phyloP scores from a whole-genome alignment of 2,888 invertebrate genomes.

The Thyatira batis region DNA sequence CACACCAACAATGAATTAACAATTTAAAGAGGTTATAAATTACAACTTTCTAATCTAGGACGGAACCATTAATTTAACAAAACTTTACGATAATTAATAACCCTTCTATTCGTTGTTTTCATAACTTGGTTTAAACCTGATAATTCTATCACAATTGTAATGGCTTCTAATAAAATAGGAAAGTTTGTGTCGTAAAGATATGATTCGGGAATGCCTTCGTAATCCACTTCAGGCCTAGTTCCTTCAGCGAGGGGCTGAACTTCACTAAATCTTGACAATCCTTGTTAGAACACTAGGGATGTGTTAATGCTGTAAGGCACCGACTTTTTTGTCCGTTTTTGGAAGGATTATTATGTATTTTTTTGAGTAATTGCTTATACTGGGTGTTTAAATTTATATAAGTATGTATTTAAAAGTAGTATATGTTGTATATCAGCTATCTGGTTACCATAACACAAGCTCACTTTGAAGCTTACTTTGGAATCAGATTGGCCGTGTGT shows the following conservation, averaged over 20 bases:
- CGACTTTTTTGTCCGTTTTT: too few relatives aligned
- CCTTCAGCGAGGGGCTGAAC: conserved; percentile 7
- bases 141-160: conserved; percentile 10
- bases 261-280: conserved; percentile 20
- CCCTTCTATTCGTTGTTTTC: not conserved
- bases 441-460: too few relatives aligned
- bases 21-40: not conserved
- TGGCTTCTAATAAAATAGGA: conserved; percentile 10
- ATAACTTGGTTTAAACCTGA: conserved; percentile 13
- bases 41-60: not conserved
- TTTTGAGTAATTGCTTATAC: not conserved
- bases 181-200: conserved; percentile 23
- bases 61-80: not conserved
- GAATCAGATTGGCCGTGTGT: too few relatives aligned
- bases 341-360: not conserved
- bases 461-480: too few relatives aligned
- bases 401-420: too few relatives aligned
- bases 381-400: too few relatives aligned
- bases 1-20: not conserved
- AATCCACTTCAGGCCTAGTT: conserved; percentile 13
- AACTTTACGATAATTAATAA: not conserved
- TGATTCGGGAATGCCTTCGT: conserved; percentile 22
- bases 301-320: conserved; percentile 10
- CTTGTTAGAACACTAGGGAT: conserved; percentile 11
- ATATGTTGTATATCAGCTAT: too few relatives aligned